phyloP scores from a whole-genome alignment of 2,113 vertebrate species.

The Camelus bactrianus region DNA sequence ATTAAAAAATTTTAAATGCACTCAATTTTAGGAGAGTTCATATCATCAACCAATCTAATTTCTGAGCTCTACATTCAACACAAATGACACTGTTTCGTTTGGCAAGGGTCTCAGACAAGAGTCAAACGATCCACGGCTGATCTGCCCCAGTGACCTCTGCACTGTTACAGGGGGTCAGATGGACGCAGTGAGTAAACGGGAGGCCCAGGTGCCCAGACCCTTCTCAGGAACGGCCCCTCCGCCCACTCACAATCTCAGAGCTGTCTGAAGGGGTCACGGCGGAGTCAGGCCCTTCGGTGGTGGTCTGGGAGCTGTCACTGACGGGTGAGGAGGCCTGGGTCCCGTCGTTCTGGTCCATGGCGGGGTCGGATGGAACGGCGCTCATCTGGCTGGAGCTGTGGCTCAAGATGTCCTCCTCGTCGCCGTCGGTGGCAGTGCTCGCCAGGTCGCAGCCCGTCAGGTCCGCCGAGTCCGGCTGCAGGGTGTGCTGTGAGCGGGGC shows the following conservation, averaged over 20 bases:
- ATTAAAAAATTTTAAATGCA: not conserved
- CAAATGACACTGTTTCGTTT: not conserved
- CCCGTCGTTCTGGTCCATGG: slow-evolving; percentile 87
- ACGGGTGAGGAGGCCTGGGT: slow-evolving; percentile 94
- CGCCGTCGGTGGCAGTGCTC: slow-evolving; percentile 85
- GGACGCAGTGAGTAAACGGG: slow-evolving; percentile 85
- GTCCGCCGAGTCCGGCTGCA: slow-evolving; percentile 96
- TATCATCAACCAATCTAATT: not conserved
- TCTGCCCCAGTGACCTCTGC: slow-evolving; percentile 88
- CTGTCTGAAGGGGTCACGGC: slow-evolving; percentile 98
- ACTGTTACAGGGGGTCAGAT: slow-evolving; percentile 87
- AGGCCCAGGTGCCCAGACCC: slow-evolving; percentile 85
- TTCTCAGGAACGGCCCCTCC: slow-evolving; percentile 83
- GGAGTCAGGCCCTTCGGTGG: slow-evolving; percentile 98
- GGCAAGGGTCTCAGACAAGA: slow-evolving; percentile 55
- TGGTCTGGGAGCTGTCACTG: slow-evolving; percentile 98
- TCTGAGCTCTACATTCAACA: not conserved
- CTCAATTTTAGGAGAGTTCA: not conserved
- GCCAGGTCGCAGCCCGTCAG: slow-evolving; percentile 91
- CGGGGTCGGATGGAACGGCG: slow-evolving; percentile 90
- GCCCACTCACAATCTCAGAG: slow-evolving; percentile 96
- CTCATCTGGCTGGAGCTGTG: slow-evolving; percentile 94
- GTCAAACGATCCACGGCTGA: no score
- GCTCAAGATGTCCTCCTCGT: slow-evolving; percentile 92
- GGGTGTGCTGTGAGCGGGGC: slow-evolving; percentile 94